Evolutionary conservation across 2,888 invertebrate species (phyloP), one percentile per base, ranked within the genome.

Genomic region (Diloba caeruleocephala): DNA sequence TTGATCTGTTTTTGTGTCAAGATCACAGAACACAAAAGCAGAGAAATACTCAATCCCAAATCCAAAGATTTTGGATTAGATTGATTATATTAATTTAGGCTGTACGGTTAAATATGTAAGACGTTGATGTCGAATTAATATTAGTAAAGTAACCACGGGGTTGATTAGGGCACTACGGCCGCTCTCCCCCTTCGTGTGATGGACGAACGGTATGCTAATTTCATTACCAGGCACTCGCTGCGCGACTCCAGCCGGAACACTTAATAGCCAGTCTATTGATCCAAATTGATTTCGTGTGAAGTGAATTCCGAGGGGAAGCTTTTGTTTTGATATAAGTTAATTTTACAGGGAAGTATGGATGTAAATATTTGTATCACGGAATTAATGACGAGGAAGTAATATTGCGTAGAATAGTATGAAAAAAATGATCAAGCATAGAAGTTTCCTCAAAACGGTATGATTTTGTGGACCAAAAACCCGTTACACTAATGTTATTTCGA

Each of bases 221-320:
- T 66, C 68, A 79, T 79, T 81, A 81, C 61, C 50, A 54, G 56
- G 53, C 78, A 78, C 78, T 76, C 68, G 52, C 31, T 70, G 50
- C 53, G 33, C 48, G 50, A 37, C 48, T 61, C 52, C 29, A 39
- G 17, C 26, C 41, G 46, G 39, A 58, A 50, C 54, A 51, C 26
- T 52, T 65, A 68, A 58, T 58, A 49, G 50, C 37, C 28, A 19
- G 28, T 10, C 44, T 55, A 74, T 62, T 60, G 63, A 59, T 51
- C 28, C 55, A 71, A 76, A 73, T 69, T 70, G 59, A 64, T 54
- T 67, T 26, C 44, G 52, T 57, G 48, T 56, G 38, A 59, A 62
- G 57, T 55, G 56, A 67, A 77, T 68, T 70, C 49, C 32, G 41
- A 63, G 53, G 52, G 39, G 54, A 52, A 34, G 28, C 23, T 12